Evolutionary conservation across 2,113 vertebrate genomes (phyloP).

Genomic region (Drymodes brunneopygia): DNA sequence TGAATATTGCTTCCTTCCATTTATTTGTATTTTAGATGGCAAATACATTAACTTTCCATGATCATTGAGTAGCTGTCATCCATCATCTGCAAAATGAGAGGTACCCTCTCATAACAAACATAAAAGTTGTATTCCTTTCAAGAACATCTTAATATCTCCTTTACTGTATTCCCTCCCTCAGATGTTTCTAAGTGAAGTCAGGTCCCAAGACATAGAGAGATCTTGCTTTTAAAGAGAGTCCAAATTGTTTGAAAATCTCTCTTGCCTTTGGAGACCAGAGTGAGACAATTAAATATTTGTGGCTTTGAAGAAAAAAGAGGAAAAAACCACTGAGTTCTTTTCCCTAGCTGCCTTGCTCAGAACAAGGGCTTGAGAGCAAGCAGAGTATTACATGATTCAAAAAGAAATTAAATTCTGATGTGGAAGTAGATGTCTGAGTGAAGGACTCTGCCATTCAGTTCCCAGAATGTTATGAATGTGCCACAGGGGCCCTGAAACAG

Average conservation of each 20-base stretch:
- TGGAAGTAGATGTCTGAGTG: not conserved
- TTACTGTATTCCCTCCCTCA: not conserved
- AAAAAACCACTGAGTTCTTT: not conserved
- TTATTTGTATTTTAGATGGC: not conserved
- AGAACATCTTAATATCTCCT: not conserved
- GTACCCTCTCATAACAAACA: not conserved
- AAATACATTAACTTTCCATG: not conserved
- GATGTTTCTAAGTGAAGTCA: not conserved
- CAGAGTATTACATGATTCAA: not conserved
- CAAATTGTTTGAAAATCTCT: not conserved
- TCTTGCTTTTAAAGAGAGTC: not conserved
- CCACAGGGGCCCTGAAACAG: not conserved
- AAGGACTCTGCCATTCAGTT: not conserved
- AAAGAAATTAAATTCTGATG: not conserved
- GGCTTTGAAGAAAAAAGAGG: not conserved
- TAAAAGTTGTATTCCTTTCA: not conserved
- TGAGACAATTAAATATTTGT: not conserved
- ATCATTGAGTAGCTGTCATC: not conserved
- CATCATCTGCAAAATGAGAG: not conserved
- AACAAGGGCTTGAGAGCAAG: not conserved
- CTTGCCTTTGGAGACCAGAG: not conserved
- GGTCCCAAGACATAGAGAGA: not conserved
- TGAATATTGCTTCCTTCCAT: not conserved
- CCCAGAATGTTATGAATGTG: fast-evolving
- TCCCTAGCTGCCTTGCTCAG: not conserved